These are phyloP conservation scores for Apodemia duryi DNA, from an alignment of 2,888 invertebrate species.

Conservation along the genomic window DNA sequence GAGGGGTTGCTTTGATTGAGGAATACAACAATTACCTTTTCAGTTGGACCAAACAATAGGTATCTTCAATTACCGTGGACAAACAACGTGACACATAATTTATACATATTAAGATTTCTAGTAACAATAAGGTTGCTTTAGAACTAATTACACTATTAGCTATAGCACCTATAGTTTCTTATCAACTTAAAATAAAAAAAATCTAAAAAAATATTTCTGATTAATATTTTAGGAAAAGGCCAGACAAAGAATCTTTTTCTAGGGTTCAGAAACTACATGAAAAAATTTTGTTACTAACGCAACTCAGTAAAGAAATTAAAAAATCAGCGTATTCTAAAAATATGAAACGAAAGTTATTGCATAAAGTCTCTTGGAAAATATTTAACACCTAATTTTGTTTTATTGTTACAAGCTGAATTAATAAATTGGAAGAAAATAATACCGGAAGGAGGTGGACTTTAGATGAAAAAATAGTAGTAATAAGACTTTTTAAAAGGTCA, in stretches of 20 bases:
- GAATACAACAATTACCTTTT: too few relatives aligned
- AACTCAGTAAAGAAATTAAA: slow-evolving; percentile 10
- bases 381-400: background rate
- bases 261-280: slow-evolving; percentile 7
- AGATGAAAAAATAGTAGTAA: background rate
- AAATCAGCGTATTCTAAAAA: background rate
- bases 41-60: too few relatives aligned
- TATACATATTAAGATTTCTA: too few relatives aligned
- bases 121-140: too few relatives aligned
- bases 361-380: background rate
- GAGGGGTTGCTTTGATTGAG: too few relatives aligned
- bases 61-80: too few relatives aligned
- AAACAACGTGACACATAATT: too few relatives aligned
- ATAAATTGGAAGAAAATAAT: background rate
- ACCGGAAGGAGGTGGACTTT: slow-evolving; percentile 6
- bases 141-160: too few relatives aligned
- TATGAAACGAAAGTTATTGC: background rate
- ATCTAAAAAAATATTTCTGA: background rate
- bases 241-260: background rate
- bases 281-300: slow-evolving; percentile 1
- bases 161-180: too few relatives aligned
- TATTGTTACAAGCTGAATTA: background rate
- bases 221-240: background rate
- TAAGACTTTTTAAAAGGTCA: slow-evolving; percentile 8
- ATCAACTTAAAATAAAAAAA: too few relatives aligned